These are phyloP conservation scores for Bubo scandiacus DNA, from an alignment of 2,113 vertebrate genomes.

Conservation along the genomic window DNA sequence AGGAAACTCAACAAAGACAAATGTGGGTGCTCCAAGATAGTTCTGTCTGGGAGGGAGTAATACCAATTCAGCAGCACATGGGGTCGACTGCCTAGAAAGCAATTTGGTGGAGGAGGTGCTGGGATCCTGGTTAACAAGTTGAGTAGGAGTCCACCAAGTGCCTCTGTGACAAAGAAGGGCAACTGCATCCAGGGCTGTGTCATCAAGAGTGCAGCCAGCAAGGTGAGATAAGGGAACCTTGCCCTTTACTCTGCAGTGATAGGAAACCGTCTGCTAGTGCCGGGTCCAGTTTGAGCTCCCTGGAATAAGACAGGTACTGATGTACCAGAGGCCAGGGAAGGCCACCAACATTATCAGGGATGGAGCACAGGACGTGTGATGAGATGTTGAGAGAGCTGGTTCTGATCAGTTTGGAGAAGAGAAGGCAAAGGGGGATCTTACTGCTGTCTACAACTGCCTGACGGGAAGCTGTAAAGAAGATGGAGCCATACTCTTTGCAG, in stretches of 20 bases:
- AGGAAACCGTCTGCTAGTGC: neutral
- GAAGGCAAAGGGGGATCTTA: neutral
- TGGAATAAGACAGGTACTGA: neutral
- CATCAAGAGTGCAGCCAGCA: neutral
- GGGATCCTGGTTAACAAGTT: neutral
- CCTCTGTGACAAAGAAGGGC: neutral
- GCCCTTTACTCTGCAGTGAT: neutral
- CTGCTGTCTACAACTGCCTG: neutral
- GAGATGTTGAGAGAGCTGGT: neutral
- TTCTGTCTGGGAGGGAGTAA: neutral
- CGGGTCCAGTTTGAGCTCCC: neutral
- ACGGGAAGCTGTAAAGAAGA: neutral
- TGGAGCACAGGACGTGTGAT: neutral
- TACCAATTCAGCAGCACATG: neutral
- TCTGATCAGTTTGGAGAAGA: neutral
- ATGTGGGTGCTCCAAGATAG: neutral
- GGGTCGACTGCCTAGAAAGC: neutral
- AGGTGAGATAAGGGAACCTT: neutral
- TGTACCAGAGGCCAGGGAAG: neutral
- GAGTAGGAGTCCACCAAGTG: fast-evolving
- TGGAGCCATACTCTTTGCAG: neutral
- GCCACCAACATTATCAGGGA: neutral
- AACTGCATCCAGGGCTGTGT: neutral
- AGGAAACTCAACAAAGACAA: neutral
- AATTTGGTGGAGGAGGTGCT: neutral